Evolutionary conservation across 2,113 vertebrate species (phyloP).

Genomic region (Brienomyrus brachyistius): DNA sequence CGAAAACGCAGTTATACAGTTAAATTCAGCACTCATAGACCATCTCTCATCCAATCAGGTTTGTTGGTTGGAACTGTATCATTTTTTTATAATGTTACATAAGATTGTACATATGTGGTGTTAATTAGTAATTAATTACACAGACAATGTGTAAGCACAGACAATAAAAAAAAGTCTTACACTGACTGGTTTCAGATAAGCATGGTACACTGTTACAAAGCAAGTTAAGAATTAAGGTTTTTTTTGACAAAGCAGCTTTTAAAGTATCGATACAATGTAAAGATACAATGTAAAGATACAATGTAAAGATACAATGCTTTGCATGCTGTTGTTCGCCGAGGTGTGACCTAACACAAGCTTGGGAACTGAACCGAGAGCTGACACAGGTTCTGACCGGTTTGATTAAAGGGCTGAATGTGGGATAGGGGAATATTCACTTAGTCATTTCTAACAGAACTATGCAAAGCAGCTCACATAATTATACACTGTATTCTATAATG

Average conservation of each 20-base stretch:
- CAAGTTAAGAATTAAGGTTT: neutral
- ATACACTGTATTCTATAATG: neutral
- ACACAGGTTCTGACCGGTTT: neutral
- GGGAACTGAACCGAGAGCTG: neutral
- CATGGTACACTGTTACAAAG: neutral
- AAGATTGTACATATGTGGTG: neutral
- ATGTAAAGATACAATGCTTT: neutral
- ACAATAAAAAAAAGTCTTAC: neutral
- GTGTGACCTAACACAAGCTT: neutral
- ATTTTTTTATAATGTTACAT: neutral
- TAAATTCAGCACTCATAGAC: neutral
- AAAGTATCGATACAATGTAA: neutral
- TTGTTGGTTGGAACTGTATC: neutral
- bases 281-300: neutral
- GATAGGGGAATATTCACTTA: neutral
- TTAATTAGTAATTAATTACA: neutral
- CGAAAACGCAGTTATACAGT: too few species aligned
- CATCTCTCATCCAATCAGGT: neutral
- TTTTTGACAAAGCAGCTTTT: neutral
- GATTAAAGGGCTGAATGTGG: neutral
- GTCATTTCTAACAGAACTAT: neutral
- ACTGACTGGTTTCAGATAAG: neutral
- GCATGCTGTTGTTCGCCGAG: neutral
- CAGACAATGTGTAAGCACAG: neutral
- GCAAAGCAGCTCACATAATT: neutral